Percentiles rank a stretch among this genome's conserved stretches.
These are phyloP conservation scores for Chaunax sp. DNA, from an alignment of 2,797 vertebrate species.

Conservation along the genomic window DNA sequence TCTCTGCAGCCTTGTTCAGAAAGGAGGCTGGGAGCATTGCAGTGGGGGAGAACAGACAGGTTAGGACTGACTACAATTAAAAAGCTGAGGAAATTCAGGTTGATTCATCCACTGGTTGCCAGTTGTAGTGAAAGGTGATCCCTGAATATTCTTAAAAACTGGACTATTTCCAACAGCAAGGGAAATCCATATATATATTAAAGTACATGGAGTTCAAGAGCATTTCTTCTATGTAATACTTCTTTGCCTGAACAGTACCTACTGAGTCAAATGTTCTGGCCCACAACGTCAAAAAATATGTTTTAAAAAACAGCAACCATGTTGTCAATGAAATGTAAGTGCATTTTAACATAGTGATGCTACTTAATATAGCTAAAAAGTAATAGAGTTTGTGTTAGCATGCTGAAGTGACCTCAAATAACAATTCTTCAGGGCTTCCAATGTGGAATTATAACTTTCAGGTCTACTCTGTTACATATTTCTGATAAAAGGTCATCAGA, in stretches of 20 bases:
- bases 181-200: neutral
- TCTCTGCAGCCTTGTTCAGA: neutral
- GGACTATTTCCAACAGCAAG: conserved; percentile 8
- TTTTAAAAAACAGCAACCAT: neutral
- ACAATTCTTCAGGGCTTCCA: neutral
- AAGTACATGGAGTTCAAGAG: neutral
- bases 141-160: neutral
- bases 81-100: neutral
- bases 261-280: conserved; percentile 5
- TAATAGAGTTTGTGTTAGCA: conserved; percentile 5
- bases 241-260: conserved; percentile 9
- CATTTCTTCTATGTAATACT: neutral
- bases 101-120: neutral
- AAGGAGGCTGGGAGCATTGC: neutral
- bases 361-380: conserved; percentile 6
- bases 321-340: conserved; percentile 45
- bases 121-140: neutral
- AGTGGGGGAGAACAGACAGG: neutral
- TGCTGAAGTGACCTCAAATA: neutral
- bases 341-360: conserved; percentile 36
- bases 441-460: neutral
- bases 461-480: neutral
- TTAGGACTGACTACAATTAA: neutral
- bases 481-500: neutral
- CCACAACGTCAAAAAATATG: neutral